Evolutionary conservation across 2,888 invertebrate species (phyloP).

Genomic region (Ophonus ardosiacus): DNA sequence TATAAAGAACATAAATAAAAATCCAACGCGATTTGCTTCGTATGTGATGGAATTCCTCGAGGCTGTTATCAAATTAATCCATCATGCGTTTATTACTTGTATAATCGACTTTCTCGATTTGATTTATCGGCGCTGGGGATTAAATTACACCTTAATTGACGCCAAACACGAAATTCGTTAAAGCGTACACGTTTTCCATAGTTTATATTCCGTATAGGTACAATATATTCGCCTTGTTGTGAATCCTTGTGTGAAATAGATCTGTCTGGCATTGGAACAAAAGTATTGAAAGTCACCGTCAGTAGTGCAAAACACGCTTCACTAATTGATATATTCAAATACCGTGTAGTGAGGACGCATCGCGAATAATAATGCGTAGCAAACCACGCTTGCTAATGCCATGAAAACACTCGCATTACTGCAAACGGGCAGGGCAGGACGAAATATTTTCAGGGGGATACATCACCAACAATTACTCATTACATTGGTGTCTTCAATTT

Average conservation of each 20-base stretch:
- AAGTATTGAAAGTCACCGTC: constrained; percentile 24
- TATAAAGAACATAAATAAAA: neutral
- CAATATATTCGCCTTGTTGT: neutral
- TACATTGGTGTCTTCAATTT: too few relatives aligned
- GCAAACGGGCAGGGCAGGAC: neutral
- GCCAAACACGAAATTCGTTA: constrained; percentile 58
- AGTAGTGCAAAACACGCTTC: constrained; percentile 45
- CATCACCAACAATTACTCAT: too few relatives aligned
- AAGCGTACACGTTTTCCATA: constrained; percentile 20
- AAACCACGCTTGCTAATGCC: constrained; percentile 27
- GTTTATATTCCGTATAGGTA: too few relatives aligned
- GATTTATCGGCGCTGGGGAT: constrained; percentile 56
- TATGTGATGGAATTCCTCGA: neutral
- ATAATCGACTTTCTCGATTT: constrained; percentile 57
- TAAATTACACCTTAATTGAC: constrained; percentile 60
- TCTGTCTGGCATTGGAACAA: neutral
- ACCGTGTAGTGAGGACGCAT: constrained; percentile 67
- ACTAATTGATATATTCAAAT: constrained; percentile 71
- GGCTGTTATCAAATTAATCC: constrained; percentile 55
- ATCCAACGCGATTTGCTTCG: neutral
- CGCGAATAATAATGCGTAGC: constrained; percentile 68
- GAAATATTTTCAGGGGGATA: too few relatives aligned
- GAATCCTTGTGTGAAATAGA: neutral
- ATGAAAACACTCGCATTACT: constrained; percentile 55
- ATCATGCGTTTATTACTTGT: constrained; percentile 58